These are phyloP conservation scores for Diadophis punctatus DNA, from an alignment of 2,113 vertebrate genomes.

Conservation along the genomic window DNA sequence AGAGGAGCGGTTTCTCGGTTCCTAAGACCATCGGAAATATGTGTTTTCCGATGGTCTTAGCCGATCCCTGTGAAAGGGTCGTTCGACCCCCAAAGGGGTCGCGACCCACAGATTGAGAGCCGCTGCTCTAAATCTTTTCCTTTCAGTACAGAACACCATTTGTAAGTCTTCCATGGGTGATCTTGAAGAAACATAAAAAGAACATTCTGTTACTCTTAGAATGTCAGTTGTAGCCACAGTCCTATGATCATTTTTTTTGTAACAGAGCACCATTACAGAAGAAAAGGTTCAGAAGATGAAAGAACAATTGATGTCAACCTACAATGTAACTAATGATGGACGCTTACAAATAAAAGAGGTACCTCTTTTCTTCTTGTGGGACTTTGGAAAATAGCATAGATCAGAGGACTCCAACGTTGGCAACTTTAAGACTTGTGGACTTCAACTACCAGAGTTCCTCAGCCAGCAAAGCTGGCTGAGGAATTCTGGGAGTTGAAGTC, in stretches of 20 bases:
- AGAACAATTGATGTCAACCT: constrained; percentile 78
- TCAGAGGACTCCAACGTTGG: no score
- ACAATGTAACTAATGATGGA: constrained; percentile 74
- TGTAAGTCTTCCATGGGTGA: background rate
- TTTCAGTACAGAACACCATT: background rate
- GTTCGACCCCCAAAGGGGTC: no score
- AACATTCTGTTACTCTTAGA: background rate
- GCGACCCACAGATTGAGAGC: no score
- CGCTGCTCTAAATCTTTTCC: background rate
- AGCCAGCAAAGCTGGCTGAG: no score
- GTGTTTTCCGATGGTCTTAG: no score
- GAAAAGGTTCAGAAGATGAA: constrained; percentile 79
- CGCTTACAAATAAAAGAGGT: constrained; percentile 89
- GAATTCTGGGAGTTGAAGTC: no score
- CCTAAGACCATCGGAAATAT: no score
- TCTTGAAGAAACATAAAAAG: background rate
- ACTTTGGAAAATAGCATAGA: background rate
- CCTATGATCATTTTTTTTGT: background rate
- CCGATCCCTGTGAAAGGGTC: no score
- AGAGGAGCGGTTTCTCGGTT: no score
- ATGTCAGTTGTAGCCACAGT: background rate
- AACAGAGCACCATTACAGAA: constrained; percentile 75
- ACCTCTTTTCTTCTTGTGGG: constrained; percentile 23
- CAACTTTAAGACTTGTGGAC: no score
- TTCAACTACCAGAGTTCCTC: no score